Evolutionary conservation across 2,888 invertebrate genomes (phyloP), one percentile per base, ranked within the genome.

Genomic region (Minunthozetes semirufus): DNA sequence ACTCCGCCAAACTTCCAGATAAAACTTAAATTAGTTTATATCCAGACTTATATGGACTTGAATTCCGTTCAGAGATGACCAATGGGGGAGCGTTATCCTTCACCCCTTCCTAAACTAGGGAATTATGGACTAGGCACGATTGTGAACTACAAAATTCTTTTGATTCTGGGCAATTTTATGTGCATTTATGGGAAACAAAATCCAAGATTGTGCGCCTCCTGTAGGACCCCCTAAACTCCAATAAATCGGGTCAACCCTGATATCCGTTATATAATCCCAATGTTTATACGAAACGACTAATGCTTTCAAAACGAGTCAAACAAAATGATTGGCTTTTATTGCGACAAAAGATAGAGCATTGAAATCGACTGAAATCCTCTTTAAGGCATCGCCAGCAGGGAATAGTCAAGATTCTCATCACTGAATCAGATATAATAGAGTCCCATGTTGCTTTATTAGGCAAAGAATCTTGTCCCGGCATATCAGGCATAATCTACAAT

Each of bases 11-110:
- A 56, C 56, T 56, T 56, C 6, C 13, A 22, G 56, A 56, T 56
- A 56, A 56, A 56, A 56, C 56, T 56, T 56, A 56, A 56, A 56
- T 56, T 56, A 56, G 56, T 56, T 56, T 56, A 56, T 56, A 56
- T 56, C 22, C 22, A 25, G 25, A 56, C 56, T 56, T 9, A 56
- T 11, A 25, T 22, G 13, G 22, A 25, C 25, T 48, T 17, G n/a
- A n/a, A n/a, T n/a, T n/a, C n/a, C n/a, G n/a, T n/a, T n/a, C n/a
- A n/a, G n/a, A n/a, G n/a, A n/a, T n/a, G n/a, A n/a, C n/a, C n/a
- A n/a, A n/a, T n/a, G n/a, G n/a, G n/a, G n/a, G n/a, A n/a, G n/a
- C n/a, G n/a, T n/a, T n/a, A n/a, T n/a, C n/a, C n/a, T n/a, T n/a
- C n/a, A n/a, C n/a, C n/a, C n/a, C n/a, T n/a, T n/a, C n/a, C n/a